Evolutionary conservation across 2,888 invertebrate genomes (phyloP), one percentile per base, ranked within the genome.

Genomic region (Pteria penguin): DNA sequence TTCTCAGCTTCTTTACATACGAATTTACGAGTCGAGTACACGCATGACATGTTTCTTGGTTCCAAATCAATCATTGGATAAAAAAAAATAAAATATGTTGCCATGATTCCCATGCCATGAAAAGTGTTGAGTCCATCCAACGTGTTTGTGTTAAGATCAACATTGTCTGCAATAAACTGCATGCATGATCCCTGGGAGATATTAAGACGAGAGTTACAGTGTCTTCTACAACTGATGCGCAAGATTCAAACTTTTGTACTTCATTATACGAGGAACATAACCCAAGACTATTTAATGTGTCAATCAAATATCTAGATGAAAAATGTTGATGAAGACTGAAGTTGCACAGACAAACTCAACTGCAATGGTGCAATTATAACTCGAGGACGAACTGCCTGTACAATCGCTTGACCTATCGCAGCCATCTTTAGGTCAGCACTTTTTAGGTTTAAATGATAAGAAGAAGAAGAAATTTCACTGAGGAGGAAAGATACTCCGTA

Each of bases 111-210:
- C 76, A 79, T 80, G 11, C 75, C 78, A 66, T 82, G 78, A 31
- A 82, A 81, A 2, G 84, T 84, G 32, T 74, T 72, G 22, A 79
- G 61, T 1, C 83, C 86, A 68, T 86, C 83, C 22, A 86, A 11
- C 11, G 83, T 84, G 27, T 71, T 54, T 18, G 78, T 71, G 61
- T 86, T 85, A 72, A 85, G 86, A 72, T 87, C 84, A 2, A 83
- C 84, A 75, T 86, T 87, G 73, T 63, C 63, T 24, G 63, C 63
- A 26, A 63, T 36, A 26, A 63, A 63, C 33, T 63, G 63, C 33
- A 63, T n/a, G 33, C 33, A 33, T 14, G 33, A 33, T 8, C 33
- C n/a, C 22, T 31, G n/a, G 11, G 18, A 4, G n/a, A 63, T 22
- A 22, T 33, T 22, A 11, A 63, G 18, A 24, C 24, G 3, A 29